Base-by-base conservation (phyloP, 2,113 vertebrate species). In the Dicaeum eximium region DNA sequence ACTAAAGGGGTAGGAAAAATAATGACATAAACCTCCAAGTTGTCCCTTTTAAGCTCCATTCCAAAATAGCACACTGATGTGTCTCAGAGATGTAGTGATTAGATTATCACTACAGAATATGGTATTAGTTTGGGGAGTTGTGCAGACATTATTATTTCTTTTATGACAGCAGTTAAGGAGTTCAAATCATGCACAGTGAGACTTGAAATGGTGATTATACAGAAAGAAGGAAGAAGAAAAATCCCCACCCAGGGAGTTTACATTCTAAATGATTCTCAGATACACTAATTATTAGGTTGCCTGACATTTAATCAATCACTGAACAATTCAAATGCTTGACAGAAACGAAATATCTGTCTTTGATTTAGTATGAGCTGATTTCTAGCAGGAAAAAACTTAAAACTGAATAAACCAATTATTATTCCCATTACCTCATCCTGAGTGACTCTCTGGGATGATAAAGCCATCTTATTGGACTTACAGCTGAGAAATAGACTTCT, bases 401-500 rank as follows among this genome's bases (percentile, higher is more conserved):
- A 96, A 64, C 79, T 53, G 64, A 71, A 65, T 90, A 96, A 97
- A 96, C 92, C 82, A 94, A 95, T 96, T 96, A 95, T 97, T 96
- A 96, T 96, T 97, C 92, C 85, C 72, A 78, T 96, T 96, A 93
- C 88, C 85, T 95, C 94, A 97, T 95, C 94, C 92, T 95, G 95
- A 94, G 72, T 94, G 65, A 95, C 86, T 77, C 44, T 85, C 78
- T 88, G 38, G 83, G 80, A 90, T 95, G 80, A 83, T 94, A 96
- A 96, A 96, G 42, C 47, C 74, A 71, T 94, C 89, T 97, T 92
- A 93, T 93, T 94, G 77, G 80, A 80, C 78, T 97, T 94, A 96
- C 23, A 92, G 64, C 94, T 53, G 69, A 95, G 56, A 95, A 95
- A 96, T 71, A 95, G 75, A 95, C 71, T 95, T 92, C 83, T 80